phyloP scores from a whole-genome alignment of 2,113 vertebrate species.

The Zapornia atra region DNA sequence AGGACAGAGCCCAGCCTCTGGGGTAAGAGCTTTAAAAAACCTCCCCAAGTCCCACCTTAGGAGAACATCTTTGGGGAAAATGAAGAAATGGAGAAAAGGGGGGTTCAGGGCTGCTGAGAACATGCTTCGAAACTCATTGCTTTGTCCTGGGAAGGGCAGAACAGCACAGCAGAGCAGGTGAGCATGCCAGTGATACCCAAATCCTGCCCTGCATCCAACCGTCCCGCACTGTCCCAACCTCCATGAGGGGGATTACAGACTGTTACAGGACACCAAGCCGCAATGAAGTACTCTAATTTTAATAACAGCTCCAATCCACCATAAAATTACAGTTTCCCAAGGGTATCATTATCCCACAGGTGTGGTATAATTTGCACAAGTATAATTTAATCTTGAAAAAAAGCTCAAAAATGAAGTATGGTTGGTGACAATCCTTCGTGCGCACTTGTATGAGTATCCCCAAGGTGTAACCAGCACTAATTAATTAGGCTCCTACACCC shows the following conservation, averaged over 20 bases:
- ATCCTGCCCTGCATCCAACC: too few relatives aligned
- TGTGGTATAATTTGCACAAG: slow-evolving; percentile 1
- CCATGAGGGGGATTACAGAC: neutral
- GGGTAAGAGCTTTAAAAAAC: neutral
- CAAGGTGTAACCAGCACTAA: slow-evolving; percentile 1
- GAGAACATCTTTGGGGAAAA: neutral
- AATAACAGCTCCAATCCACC: slow-evolving; percentile 12
- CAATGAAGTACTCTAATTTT: neutral
- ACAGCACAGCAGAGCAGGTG: accelerated
- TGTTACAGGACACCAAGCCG: neutral
- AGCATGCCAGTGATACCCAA: accelerated
- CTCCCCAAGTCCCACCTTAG: neutral
- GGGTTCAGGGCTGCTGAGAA: neutral
- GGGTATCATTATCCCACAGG: slow-evolving; percentile 50
- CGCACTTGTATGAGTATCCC: neutral
- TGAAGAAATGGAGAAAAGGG: neutral
- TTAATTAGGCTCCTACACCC: slow-evolving; percentile 54
- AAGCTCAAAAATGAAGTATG: slow-evolving; percentile 12
- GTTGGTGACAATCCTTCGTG: neutral
- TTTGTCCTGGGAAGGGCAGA: neutral
- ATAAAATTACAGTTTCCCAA: slow-evolving; percentile 49
- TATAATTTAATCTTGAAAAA: slow-evolving; percentile 29
- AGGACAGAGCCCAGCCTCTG: neutral
- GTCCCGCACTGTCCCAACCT: neutral
- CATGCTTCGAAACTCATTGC: neutral